These are phyloP conservation scores for Chymomyza caudatula DNA, from an alignment of 2,888 invertebrate species.

Conservation along the genomic window DNA sequence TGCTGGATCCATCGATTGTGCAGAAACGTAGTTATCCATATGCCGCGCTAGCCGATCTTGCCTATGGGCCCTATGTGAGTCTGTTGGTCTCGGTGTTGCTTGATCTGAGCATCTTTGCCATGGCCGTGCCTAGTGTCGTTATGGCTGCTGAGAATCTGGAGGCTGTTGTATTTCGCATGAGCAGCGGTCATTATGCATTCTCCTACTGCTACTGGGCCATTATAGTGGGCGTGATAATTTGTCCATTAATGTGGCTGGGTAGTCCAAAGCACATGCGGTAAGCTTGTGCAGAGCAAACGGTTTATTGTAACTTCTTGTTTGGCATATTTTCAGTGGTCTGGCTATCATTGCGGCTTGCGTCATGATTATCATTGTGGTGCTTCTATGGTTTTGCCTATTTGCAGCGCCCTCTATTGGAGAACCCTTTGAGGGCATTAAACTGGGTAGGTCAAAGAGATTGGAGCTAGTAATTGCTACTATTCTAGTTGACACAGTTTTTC, in stretches of 20 bases:
- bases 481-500: not conserved
- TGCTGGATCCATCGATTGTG: constrained; percentile 83
- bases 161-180: constrained; percentile 85
- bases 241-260: constrained; percentile 92
- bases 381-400: constrained; percentile 84
- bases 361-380: constrained; percentile 82
- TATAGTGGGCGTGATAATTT: constrained; percentile 85
- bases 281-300: constrained; percentile 53
- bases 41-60: constrained; percentile 89
- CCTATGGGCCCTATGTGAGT: constrained; percentile 83
- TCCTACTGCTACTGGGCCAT: constrained; percentile 92
- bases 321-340: constrained; percentile 55
- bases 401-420: constrained; percentile 71
- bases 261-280: constrained; percentile 96
- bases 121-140: constrained; percentile 88
- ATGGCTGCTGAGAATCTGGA: constrained; percentile 90
- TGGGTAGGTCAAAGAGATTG: constrained; percentile 42
- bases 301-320: not conserved
- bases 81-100: constrained; percentile 84
- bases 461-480: not conserved
- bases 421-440: constrained; percentile 74
- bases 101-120: constrained; percentile 87
- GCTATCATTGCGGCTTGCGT: constrained; percentile 83
- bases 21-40: constrained; percentile 87
- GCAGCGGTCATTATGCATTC: constrained; percentile 82